Base-by-base conservation (phyloP, 2,888 invertebrate genomes). In the Drosophila infuscata region DNA sequence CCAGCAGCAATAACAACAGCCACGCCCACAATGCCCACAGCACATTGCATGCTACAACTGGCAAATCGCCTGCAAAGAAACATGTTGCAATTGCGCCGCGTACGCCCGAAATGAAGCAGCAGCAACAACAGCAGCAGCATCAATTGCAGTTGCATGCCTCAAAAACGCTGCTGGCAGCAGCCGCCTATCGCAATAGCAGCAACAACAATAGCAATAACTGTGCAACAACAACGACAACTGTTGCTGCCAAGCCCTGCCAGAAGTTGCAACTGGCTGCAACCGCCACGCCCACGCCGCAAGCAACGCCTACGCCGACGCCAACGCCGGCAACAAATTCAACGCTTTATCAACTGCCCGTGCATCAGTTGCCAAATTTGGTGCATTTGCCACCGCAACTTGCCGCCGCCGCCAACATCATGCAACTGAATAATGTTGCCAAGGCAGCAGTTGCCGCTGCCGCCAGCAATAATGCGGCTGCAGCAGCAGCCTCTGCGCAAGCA, bases 321-420 rank as follows among this genome's bases (percentile, higher is more conserved):
- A 56, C 82, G 8, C 58, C 83, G 25, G 59, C 82, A 30, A 62
- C 89, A 25, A 90, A 79, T 49, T 82, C 91, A 4, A 73, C 95
- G 92, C 91, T 93, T 15, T 95, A 94, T 88, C 94, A 95, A 76
- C 94, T 95, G 91, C 95, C 95, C 3, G 93, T 95, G 53, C 94
- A 56, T 56, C 56, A 95, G 90, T 92, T 95, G 91, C 95, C 95
- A 81, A 95, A 95, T 93, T 93, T 95, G 71, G 94, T 95, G 79
- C 95, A 95, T 93, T 94, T 95, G 93, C 95, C 95, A 67, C 95
- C 95, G 88, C 91, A 95, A 67, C 94, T 95, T 92, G 93, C 95
- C 7, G 88, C 91, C 92, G 92, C 92, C 30, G 94, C 94, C 68
- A 92, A 92, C 54, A 94, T 92, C 7, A 95, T 91, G 92, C 92